Evolutionary conservation across 2,113 vertebrate genomes (phyloP).

Genomic region (Microtus pennsylvanicus): DNA sequence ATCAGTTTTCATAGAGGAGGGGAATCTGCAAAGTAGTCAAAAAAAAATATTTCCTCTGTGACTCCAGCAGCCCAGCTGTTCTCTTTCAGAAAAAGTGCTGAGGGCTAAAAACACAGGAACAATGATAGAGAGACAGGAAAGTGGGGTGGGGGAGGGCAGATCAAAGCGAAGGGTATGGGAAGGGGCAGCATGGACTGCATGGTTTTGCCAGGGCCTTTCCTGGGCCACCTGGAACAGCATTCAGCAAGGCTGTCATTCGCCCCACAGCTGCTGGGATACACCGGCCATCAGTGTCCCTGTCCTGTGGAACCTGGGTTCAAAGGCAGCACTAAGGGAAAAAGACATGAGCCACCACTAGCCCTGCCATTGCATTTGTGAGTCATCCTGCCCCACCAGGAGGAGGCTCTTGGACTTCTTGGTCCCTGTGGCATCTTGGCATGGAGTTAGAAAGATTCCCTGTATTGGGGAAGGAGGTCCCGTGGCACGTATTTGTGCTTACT

Average conservation of each 20-base stretch:
- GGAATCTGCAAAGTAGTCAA: conserved; percentile 81
- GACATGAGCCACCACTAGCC: neutral
- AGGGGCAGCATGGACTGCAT: rapidly evolving
- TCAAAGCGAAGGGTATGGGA: neutral
- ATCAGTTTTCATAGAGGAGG: conserved; percentile 81
- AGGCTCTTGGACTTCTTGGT: neutral
- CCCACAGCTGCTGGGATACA: neutral
- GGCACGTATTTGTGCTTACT: neutral
- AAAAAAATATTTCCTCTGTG: conserved; percentile 82
- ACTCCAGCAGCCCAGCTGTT: conserved; percentile 78
- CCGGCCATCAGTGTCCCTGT: neutral
- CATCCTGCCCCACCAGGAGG: neutral
- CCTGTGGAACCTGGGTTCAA: neutral
- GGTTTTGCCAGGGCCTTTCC: neutral
- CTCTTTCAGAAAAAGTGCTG: conserved; percentile 77
- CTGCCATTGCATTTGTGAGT: neutral
- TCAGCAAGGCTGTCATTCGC: neutral
- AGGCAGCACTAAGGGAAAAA: neutral
- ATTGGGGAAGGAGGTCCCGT: neutral
- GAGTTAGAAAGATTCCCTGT: neutral
- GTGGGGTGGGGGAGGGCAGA: neutral
- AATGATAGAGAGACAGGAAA: conserved; percentile 54
- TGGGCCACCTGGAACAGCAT: neutral
- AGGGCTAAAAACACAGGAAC: conserved; percentile 50
- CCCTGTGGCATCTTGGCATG: neutral